Evolutionary conservation across 1,140 invertebrate genomes (phyloP).

Genomic region (Chironomus striatipennis): DNA sequence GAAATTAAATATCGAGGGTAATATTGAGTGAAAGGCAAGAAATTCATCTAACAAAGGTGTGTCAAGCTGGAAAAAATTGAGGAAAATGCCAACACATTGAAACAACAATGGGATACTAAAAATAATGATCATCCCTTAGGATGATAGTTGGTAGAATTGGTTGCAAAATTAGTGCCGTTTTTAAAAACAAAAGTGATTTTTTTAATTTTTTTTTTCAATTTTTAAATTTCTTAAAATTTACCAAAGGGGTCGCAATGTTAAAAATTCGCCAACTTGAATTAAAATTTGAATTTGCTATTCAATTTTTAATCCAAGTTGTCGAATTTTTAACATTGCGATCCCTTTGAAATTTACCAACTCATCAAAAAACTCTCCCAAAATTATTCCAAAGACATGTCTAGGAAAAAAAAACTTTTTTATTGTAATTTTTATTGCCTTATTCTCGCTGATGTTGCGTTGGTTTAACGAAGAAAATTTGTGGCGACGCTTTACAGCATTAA

Average conservation of each 20-base stretch:
- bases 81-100: background rate
- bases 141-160: no score
- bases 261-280: no score
- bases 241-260: no score
- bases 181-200: no score
- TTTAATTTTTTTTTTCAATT: no score
- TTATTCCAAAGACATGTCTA: background rate
- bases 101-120: constrained; percentile 1
- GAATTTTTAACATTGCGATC: no score
- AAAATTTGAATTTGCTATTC: no score
- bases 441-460: background rate
- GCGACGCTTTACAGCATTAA: background rate
- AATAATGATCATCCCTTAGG: background rate
- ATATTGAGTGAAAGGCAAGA: background rate
- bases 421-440: background rate
- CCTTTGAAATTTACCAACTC: no score
- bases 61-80: background rate
- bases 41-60: constrained; percentile 7
- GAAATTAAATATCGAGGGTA: background rate
- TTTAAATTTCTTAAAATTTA: no score
- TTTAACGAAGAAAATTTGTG: background rate
- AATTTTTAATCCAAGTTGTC: no score
- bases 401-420: background rate
- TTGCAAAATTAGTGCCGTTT: no score
- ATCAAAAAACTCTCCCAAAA: no score